Percentiles rank a stretch among this genome's conserved stretches.
Conservation (phyloP, 1,140 invertebrate genomes). For the Tribolium castaneum region DNA sequence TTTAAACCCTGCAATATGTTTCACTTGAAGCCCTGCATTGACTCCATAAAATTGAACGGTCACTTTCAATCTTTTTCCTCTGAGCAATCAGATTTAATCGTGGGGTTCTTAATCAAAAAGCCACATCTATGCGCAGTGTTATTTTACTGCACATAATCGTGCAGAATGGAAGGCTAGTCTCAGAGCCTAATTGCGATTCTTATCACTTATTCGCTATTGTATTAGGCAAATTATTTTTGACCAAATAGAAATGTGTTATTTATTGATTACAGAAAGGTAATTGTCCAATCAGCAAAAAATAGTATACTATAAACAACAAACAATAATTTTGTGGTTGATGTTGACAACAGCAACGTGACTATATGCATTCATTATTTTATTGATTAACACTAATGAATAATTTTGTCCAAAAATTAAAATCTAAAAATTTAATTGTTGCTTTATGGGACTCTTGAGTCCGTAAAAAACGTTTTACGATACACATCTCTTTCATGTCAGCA, state of each 20-base stretch:
- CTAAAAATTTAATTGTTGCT: too few species aligned
- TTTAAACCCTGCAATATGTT: slow-evolving; percentile 26
- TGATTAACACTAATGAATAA: too few species aligned
- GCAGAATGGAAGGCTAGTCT: background rate
- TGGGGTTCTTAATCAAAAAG: background rate
- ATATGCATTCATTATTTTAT: background rate
- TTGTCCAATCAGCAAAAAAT: background rate
- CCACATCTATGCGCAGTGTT: slow-evolving; percentile 3
- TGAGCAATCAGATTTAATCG: slow-evolving; percentile 15
- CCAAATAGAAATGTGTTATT: too few species aligned
- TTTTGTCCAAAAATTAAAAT: too few species aligned
- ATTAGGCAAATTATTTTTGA: background rate
- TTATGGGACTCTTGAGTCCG: too few species aligned
- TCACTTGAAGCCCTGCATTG: slow-evolving; percentile 19
- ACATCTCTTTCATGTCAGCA: too few species aligned
- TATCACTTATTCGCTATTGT: background rate
- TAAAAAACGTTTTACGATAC: too few species aligned
- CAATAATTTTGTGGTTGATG: background rate
- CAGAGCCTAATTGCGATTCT: background rate
- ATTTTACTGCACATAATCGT: slow-evolving; percentile 13
- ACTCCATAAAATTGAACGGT: slow-evolving; percentile 17
- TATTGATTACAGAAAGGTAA: background rate
- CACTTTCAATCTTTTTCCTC: slow-evolving; percentile 25
- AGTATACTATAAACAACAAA: background rate
- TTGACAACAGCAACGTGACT: background rate